Conservation (phyloP, 1,140 invertebrate species). For the Pseudomyrmex cubaensis region DNA sequence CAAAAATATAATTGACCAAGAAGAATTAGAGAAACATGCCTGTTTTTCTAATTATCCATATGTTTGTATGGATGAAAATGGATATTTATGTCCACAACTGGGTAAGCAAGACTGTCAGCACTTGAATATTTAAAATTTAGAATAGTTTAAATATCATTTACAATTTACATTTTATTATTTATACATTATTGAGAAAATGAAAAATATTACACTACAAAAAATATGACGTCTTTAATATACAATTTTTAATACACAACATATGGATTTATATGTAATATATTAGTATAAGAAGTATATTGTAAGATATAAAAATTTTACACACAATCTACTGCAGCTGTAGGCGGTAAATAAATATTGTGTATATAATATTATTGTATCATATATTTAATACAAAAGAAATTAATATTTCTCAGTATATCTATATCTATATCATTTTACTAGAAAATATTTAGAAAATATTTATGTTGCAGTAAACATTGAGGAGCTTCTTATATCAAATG, state of each 20-base stretch:
- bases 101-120: constrained; percentile 2
- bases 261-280: neutral
- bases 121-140: neutral
- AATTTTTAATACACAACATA: neutral
- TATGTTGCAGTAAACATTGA: constrained; percentile 30
- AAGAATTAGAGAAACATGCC: neutral
- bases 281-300: neutral
- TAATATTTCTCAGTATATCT: neutral
- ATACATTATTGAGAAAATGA: too few relatives aligned
- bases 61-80: constrained; percentile 8
- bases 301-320: neutral
- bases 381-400: neutral
- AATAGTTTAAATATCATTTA: neutral
- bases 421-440: neutral
- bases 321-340: neutral
- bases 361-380: neutral
- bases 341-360: neutral
- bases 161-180: neutral
- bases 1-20: neutral
- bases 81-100: constrained; percentile 2
- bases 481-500: neutral
- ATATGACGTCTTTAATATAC: too few relatives aligned
- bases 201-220: too few relatives aligned
- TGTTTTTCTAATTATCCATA: constrained; percentile 11
- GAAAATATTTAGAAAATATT: neutral